Conservation (phyloP, 53 echinoderm and acorn worm genomes). For the Crossaster papposus region DNA sequence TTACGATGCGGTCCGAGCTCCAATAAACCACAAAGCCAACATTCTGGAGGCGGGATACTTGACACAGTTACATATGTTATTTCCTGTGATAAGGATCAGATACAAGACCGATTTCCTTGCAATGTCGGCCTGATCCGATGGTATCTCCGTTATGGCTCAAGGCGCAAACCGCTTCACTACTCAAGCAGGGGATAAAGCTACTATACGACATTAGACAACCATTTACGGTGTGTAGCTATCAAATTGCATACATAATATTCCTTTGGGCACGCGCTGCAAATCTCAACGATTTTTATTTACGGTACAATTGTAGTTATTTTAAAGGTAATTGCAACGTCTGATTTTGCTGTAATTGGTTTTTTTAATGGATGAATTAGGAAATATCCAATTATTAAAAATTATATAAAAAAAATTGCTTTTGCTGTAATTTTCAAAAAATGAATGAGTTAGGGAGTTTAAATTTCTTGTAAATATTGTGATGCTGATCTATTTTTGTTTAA, state of each 20-base stretch:
- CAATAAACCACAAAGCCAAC: not conserved
- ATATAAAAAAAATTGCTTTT: too few relatives aligned
- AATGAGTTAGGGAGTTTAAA: too few relatives aligned
- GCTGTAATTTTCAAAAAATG: too few relatives aligned
- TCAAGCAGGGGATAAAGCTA: not conserved
- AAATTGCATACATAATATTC: not conserved
- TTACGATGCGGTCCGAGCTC: not conserved
- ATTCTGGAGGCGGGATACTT: not conserved
- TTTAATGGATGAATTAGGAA: too few relatives aligned
- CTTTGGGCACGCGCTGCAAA: not conserved
- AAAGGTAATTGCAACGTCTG: too few relatives aligned
- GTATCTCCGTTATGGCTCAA: constrained; percentile 1
- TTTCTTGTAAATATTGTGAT: too few relatives aligned
- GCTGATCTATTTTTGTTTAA: too few relatives aligned
- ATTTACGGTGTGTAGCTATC: not conserved
- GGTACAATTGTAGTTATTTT: not conserved
- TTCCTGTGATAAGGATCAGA: constrained; percentile 38
- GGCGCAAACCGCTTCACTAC: constrained; percentile 3
- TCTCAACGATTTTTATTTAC: not conserved
- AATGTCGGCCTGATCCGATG: constrained; percentile 8
- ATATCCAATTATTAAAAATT: too few relatives aligned
- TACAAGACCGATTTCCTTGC: constrained; percentile 25
- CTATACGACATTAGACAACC: not conserved
- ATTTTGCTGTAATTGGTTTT: too few relatives aligned
- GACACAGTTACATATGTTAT: constrained; percentile 50